A percentile compares a stretch with the other conserved stretches of the same genome.
Conservation (phyloP, 2,797 vertebrate genomes). For the Fistularia commersonii region DNA sequence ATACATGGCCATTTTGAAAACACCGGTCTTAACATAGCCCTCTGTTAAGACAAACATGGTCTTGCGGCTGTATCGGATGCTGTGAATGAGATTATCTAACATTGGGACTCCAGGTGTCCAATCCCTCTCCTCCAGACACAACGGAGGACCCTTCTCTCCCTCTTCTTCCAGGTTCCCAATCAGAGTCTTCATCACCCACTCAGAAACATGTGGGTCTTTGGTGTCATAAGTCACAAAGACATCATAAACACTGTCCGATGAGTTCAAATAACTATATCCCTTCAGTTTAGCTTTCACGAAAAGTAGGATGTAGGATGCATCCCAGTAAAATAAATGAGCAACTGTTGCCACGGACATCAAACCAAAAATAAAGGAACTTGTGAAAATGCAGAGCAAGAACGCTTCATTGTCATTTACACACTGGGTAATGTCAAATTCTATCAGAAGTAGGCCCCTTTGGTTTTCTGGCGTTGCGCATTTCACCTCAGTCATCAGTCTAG, state of each 20-base stretch:
- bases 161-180: slow-evolving; percentile 75
- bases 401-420: slow-evolving; percentile 66
- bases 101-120: slow-evolving; percentile 74
- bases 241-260: slow-evolving; percentile 59
- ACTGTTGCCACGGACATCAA: slow-evolving; percentile 60
- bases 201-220: slow-evolving; percentile 70
- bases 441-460: slow-evolving; percentile 32
- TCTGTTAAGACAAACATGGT: slow-evolving; percentile 75
- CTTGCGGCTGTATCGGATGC: slow-evolving; percentile 80
- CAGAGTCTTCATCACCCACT: slow-evolving; percentile 78
- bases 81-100: slow-evolving; percentile 78
- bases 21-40: slow-evolving; percentile 72
- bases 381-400: slow-evolving; percentile 54
- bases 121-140: slow-evolving; percentile 81
- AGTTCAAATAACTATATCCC: slow-evolving; percentile 60
- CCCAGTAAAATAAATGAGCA: slow-evolving; percentile 81
- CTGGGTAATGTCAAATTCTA: slow-evolving; percentile 63
- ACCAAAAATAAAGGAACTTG: slow-evolving; percentile 52
- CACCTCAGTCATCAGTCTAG: slow-evolving; percentile 61
- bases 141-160: slow-evolving; percentile 61
- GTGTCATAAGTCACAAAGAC: slow-evolving; percentile 78
- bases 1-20: slow-evolving; percentile 78
- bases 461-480: slow-evolving; percentile 58
- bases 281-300: slow-evolving; percentile 68
- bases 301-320: slow-evolving; percentile 67